Base-by-base conservation (phyloP, 35 echinoderm and acorn worm species). In the Patiria miniata region DNA sequence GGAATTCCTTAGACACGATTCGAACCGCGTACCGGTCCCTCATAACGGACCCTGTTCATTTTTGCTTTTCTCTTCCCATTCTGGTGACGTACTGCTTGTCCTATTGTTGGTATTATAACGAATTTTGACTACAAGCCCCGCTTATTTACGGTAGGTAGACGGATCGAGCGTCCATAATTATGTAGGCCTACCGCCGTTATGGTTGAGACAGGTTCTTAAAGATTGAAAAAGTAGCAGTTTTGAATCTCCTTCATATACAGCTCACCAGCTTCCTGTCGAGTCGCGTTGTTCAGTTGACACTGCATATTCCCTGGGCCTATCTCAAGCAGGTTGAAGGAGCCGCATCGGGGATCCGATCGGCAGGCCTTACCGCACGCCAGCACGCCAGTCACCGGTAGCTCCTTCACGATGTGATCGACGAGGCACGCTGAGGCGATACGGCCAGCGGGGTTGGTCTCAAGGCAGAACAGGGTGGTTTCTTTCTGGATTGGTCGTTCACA, bases 271-370 rank as follows among this genome's bases (percentile, higher is more conserved):
- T 60, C 57, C 19, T 60, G 57, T 10, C 57, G 57, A 60, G 57
- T 60, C 0, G 57, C 57, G 57, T 60, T 60, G 57, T 60, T 60
- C 57, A 60, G 57, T 26, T 60, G 57, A 60, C 57, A 60, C 19
- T n/a, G 19, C 57, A n/a, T 60, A 18, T 60, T 60, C 17, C 57
- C 57, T 60, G 57, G 18, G 8, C 57, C 57, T 60, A n/a, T 18
- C 57, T 60, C 8, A 18, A 60, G 57, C 57, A 60, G 57, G 28
- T 60, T 60, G 57, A 60, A 60, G 57, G 57, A 60, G 57, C 57
- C 19, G 28, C 57, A 60, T 21, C 57, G 57, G 57, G 57, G 57
- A 18, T 60, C 19, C 8, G 57, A 60, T 60, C 18, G 57, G 57
- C 57, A 60, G 19, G 57, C 57, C 57, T 60, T 60, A 18, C 57